Percentiles rank a stretch among this genome's conserved stretches.
Conservation (phyloP, 2,113 vertebrate genomes). For the Atlantisia rogersi region DNA sequence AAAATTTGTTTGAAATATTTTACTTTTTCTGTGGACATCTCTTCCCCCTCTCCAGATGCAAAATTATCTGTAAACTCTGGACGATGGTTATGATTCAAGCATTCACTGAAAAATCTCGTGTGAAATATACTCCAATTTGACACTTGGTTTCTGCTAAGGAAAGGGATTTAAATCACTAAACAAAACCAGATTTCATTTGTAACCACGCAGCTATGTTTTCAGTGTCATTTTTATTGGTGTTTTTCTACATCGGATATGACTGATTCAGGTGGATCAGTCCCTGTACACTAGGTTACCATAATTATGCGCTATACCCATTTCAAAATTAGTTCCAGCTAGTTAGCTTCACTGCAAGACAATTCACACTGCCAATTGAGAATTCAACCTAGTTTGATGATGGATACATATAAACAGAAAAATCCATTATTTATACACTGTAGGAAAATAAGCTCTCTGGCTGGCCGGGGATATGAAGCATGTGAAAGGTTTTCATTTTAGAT, state of each 20-base stretch:
- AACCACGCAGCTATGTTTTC: neutral
- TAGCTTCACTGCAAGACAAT: conserved; percentile 78
- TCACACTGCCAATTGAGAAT: conserved; percentile 72
- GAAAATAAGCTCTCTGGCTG: conserved; percentile 75
- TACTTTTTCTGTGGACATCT: conserved; percentile 44
- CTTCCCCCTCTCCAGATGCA: conserved; percentile 31
- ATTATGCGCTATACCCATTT: conserved; percentile 67
- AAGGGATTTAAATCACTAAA: neutral
- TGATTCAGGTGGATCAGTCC: conserved; percentile 61
- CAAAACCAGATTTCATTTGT: neutral
- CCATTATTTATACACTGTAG: conserved; percentile 80
- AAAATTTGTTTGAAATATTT: conserved; percentile 43
- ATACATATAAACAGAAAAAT: conserved; percentile 78
- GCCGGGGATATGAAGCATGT: conserved; percentile 58
- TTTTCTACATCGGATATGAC: neutral
- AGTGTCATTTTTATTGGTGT: neutral
- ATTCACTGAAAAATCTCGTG: conserved; percentile 34
- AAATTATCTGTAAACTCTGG: conserved; percentile 55
- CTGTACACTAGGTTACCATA: conserved; percentile 44
- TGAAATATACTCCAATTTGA: conserved; percentile 39
- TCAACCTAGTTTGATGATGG: conserved; percentile 76
- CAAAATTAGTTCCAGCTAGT: conserved; percentile 82
- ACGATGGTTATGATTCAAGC: conserved; percentile 38
- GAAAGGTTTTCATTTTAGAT: conserved; percentile 74
- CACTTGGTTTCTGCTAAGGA: conserved; percentile 27